phyloP scores from a whole-genome alignment of 2,797 vertebrate genomes.

The Thripadectes ignobilis region DNA sequence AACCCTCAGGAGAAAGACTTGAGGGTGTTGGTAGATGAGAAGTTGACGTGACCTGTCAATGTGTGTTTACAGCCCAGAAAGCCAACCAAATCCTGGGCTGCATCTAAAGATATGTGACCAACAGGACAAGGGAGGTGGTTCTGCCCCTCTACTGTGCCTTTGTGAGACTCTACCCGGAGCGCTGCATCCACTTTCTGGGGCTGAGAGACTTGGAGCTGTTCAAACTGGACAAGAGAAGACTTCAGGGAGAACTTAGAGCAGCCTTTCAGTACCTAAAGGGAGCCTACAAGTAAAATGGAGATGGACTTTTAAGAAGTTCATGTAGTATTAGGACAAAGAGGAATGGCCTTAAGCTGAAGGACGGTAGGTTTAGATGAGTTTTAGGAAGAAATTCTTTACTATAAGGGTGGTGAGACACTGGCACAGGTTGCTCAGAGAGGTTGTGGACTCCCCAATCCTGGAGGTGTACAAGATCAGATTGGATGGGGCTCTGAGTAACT shows the following conservation, averaged over 20 bases:
- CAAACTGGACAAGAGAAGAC: background rate
- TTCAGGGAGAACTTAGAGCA: background rate
- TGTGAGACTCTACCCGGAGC: background rate
- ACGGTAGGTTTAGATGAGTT: background rate
- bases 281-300: background rate
- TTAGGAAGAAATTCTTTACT: background rate
- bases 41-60: background rate
- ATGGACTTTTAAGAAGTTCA: background rate
- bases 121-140: background rate
- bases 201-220: background rate
- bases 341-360: background rate
- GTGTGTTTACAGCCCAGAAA: background rate
- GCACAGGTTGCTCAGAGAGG: background rate
- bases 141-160: background rate
- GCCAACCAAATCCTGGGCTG: accelerated
- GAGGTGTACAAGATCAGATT: background rate
- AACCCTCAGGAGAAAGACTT: background rate
- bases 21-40: accelerated
- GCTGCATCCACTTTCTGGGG: background rate
- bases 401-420: background rate
- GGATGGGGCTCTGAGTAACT: background rate
- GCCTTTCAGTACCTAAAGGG: background rate
- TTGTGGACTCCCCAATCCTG: background rate
- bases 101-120: background rate
- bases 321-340: background rate